Evolutionary conservation across 1,140 invertebrate genomes (phyloP), one percentile per base, ranked within the genome.

Genomic region (Micrasema minimum): DNA sequence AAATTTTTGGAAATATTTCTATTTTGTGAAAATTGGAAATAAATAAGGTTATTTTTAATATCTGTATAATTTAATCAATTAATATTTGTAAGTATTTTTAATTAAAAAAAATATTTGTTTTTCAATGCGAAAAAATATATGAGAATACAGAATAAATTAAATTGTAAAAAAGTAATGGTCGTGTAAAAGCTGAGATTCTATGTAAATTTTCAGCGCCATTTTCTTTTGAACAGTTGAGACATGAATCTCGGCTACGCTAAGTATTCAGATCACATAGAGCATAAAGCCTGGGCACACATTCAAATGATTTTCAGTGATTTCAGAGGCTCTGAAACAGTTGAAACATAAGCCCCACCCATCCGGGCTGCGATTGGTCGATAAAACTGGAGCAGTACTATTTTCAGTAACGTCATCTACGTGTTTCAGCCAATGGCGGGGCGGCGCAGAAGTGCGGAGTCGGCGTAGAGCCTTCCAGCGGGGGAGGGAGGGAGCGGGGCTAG

Each of bases 291-390:
- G 65, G 57, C 26, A 69, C 57, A 69, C 71, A 72, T 72, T 69
- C 71, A 72, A 69, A 72, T 74, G 67, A 61, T 64, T 70, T 67
- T 59, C 61, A 71, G 53, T 62, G 50, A 71, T 69, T 73, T 73
- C 59, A 68, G 26, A 55, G 35, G 69, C 69, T 53, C 72, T 73
- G 72, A 69, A 73, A 73, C 66, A 53, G 72, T 64, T n/a, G 66
- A 70, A 68, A 73, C 37, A 66, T 50, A 16, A 70, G 66, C 66
- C n/a, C 67, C 66, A 10, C 66, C 72, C 72, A 18, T 41, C 12
- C n/a, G 23, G 14, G 26, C 62, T 31, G 7, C 68, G 16, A 66
- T 74, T 66, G 72, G 67, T 41, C 22, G 61, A 59, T 62, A 66
- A 59, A 69, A 55, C 31, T 70, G 62, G 66, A 69, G 50, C 67